Evolutionary conservation across 2,113 vertebrate genomes (phyloP), one percentile per base, ranked within the genome.

Genomic region (Ellobius talpinus): DNA sequence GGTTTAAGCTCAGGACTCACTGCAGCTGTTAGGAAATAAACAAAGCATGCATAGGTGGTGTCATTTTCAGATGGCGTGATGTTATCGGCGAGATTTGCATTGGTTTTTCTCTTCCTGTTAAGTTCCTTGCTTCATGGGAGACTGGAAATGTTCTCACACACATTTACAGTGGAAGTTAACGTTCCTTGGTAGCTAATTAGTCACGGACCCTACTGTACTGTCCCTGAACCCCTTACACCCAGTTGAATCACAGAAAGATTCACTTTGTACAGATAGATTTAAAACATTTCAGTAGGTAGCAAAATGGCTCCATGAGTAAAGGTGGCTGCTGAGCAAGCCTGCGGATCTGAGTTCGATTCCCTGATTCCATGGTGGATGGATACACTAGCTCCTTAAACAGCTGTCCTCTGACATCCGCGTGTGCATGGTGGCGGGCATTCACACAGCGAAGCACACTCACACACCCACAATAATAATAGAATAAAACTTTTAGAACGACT

Each of bases 11-110:
- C 81, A 78, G 90, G 52, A 90, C 17, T 55, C 50, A 36, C 81
- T 58, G n/a, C n/a, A n/a, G n/a, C n/a, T n/a, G 74, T 94, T 93
- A 88, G 96, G 87, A 95, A 97, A 74, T 87, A 86, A 96, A 63
- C 88, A 85, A 70, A 88, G 42, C 45, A 52, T 58, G 66, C 9
- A n/a, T 77, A 94, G 66, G 55, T 68, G 61, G 91, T 81, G 73
- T 86, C 52, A 50, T 96, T 97, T 96, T 95, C 26, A 65, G 91
- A 87, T 74, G 63, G 7, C 66, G 65, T 93, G 95, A 93, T 94
- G 84, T 66, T 93, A 93, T 86, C 45, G 78, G 61, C 39, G 87
- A 92, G 50, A 47, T 92, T 89, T 74, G 8, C 42, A 61, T 81
- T 26, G 2, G 11, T 66, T 66, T n/a, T 72, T n/a, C 36, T 26